These are phyloP conservation scores for Typhlomys cinereus DNA, from an alignment of 2,113 vertebrate species.

Conservation along the genomic window DNA sequence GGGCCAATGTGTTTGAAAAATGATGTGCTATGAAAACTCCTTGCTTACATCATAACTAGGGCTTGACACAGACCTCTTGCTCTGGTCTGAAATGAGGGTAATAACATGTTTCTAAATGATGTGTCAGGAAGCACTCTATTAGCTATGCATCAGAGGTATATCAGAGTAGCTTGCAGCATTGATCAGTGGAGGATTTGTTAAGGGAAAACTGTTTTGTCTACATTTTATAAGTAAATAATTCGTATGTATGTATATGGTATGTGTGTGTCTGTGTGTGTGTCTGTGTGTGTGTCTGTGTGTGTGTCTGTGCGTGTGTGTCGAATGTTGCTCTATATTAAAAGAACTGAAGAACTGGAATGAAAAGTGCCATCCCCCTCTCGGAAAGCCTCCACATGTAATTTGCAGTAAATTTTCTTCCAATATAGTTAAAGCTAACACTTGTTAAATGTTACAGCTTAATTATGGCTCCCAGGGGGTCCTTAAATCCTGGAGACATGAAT, in stretches of 20 bases:
- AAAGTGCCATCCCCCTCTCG: background rate
- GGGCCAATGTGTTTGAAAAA: background rate
- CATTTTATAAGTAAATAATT: slow-evolving; percentile 32
- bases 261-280: too few species aligned
- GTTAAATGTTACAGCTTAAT: slow-evolving; percentile 29
- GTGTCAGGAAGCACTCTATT: background rate
- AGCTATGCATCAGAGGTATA: background rate
- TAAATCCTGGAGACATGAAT: background rate
- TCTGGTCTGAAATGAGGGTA: background rate
- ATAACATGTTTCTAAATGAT: background rate
- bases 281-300: too few species aligned
- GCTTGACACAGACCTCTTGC: background rate
- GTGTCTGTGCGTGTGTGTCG: background rate
- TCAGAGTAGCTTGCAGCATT: background rate
- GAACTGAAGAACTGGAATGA: background rate
- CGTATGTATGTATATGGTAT: too few species aligned
- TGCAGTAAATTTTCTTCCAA: slow-evolving; percentile 13
- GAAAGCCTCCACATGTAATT: background rate
- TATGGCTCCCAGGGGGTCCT: slow-evolving; percentile 1
- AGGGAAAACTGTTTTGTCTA: background rate
- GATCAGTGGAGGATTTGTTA: background rate
- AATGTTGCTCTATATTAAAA: slow-evolving; percentile 2
- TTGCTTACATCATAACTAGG: background rate
- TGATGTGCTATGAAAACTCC: background rate
- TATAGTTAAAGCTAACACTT: slow-evolving; percentile 43